Evolutionary conservation across 2,113 vertebrate genomes (phyloP), one percentile per base, ranked within the genome.

Genomic region (Siphamia tubifer): DNA sequence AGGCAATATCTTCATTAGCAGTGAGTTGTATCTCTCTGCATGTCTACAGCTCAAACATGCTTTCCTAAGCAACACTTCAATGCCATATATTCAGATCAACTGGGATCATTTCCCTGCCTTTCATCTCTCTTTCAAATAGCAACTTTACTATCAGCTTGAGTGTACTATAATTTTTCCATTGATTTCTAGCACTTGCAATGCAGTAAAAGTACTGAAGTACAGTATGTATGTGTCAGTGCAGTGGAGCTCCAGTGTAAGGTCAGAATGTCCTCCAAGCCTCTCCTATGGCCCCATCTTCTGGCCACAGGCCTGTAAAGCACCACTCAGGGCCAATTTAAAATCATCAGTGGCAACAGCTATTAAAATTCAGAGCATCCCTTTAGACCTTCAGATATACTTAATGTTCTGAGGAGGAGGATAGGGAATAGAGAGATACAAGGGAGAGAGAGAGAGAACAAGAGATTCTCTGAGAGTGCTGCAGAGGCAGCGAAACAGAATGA

Each of bases 201-300:
- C 36, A 65, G 23, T 43, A 44, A 42, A 73, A 19, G 5, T 7
- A 34, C 21, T 51, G 3, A 36, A 28, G 2, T 36, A 32, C 13
- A 8, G 34, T 16, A 11, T 72, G 10, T 8, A 31, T 47, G 61
- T 75, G 55, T 11, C 44, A 23, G 23, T 58, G 23, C 52, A 43
- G 42, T 51, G 30, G 23, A 35, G 4, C 71, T 61, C 16, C 44
- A 48, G 24, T 24, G 2, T 60, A 49, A 74, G 83, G 89, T 87
- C 85, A 87, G 17, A 30, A 17, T 64, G 70, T 75, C 83, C 75
- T 90, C 76, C 75, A 75, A 79, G 54, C 80, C 76, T 90, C 77
- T 89, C 79, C 85, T 83, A 86, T 89, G 87, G 76, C 89, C 68
- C 92, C 92, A 82, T 87, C 92, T 93, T 56, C 83, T 93, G 92